Evolutionary conservation across 2,113 vertebrate genomes (phyloP), one percentile per base, ranked within the genome.

Genomic region (Hippocampus mohnikei): DNA sequence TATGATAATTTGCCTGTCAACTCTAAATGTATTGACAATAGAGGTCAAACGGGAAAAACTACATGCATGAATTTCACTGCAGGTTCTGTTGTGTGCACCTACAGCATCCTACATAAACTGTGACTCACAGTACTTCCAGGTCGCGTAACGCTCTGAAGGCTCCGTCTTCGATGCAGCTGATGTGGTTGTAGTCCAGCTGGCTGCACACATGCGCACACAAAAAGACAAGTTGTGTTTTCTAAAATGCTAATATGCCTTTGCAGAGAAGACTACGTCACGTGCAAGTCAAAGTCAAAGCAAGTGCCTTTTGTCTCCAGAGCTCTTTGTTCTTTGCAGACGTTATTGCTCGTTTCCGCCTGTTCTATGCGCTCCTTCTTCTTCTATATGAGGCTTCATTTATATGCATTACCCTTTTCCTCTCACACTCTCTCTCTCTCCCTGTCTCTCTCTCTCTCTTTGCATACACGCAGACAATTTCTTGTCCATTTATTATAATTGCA

Each of bases 151-250:
- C 96, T 84, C 96, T 89, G 72, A 98, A 98, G 0, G 96, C 94
- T 85, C 96, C 96, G 81, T 98, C 96, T 88, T 98, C 96, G 81
- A 98, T 96, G 82, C 96, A 98, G 94, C 93, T 95, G 95, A 98
- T 97, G 91, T 96, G 96, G 93, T 98, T 98, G 92, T 97, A 98
- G 94, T 98, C 96, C 95, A 98, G 91, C 85, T 98, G 96, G 92
- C 96, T 98, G 92, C 91, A 92, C 29, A 60, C 63, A 84, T 63
- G 29, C 46, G 33, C 72, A 40, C 61, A 77, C 56, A 75, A 48
- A 10, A 48, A 46, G 18, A 63, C 18, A 64, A 60, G 21, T n/a
- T 65, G 66, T 70, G 37, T 71, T 61, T 48, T 60, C 44, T 46
- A 66, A 41, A 69, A 62, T n/a, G 29, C 72, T 18, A 74, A 69